Evolutionary conservation across 2,113 vertebrate species (phyloP).

Genomic region (Gulo gulo): DNA sequence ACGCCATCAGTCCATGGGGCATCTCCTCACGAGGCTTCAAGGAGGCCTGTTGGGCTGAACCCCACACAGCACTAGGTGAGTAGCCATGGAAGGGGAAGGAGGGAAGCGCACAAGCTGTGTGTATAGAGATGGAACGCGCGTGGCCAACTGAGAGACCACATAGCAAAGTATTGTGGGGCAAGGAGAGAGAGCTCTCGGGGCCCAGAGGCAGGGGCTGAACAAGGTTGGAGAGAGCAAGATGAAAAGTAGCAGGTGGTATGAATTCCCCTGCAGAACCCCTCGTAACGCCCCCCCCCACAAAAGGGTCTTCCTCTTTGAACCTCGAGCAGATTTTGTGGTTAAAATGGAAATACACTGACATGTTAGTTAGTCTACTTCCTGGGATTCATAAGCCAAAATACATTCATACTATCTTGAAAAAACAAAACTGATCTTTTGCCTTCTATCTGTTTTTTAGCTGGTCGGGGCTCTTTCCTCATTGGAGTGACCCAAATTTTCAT

Average conservation of each 20-base stretch:
- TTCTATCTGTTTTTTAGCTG: background rate
- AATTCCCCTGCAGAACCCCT: background rate
- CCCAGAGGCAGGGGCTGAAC: background rate
- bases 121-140: background rate
- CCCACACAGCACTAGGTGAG: background rate
- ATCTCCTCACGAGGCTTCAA: background rate
- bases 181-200: background rate
- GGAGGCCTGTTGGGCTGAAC: background rate
- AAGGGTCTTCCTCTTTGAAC: background rate
- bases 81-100: background rate
- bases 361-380: background rate
- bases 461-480: background rate
- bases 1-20: background rate
- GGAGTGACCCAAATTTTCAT: background rate
- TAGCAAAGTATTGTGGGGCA: background rate
- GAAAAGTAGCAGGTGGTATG: background rate
- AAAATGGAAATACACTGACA: background rate
- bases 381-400: background rate
- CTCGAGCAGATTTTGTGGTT: constrained; percentile 15
- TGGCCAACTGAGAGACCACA: background rate
- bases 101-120: background rate
- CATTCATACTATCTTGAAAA: background rate
- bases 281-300: background rate
- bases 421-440: background rate
- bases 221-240: background rate